These are phyloP conservation scores for Drosophila ohnishii DNA, from an alignment of 1,140 invertebrate genomes.

Conservation along the genomic window DNA sequence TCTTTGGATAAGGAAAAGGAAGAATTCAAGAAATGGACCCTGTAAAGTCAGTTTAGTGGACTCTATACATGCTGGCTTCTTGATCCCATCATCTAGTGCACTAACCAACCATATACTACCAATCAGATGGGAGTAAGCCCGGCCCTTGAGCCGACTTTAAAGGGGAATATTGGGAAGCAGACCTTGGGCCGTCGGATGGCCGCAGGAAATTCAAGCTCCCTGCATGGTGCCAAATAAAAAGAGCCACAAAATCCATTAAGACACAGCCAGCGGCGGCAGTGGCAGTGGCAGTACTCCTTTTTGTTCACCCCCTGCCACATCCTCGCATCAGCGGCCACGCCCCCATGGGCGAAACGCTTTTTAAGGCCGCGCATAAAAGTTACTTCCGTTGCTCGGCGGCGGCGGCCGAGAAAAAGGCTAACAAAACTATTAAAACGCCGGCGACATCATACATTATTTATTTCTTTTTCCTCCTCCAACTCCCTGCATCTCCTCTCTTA, in stretches of 20 bases:
- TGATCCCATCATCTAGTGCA: not conserved
- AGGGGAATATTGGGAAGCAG: slow-evolving; percentile 10
- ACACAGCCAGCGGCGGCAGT: slow-evolving; percentile 46
- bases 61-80: not conserved
- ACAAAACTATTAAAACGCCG: slow-evolving; percentile 80
- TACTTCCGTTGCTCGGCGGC: slow-evolving; percentile 56
- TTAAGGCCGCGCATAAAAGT: slow-evolving; percentile 71
- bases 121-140: slow-evolving; percentile 11
- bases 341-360: slow-evolving; percentile 44
- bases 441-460: slow-evolving; percentile 79
- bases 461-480: slow-evolving; percentile 35
- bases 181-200: slow-evolving; percentile 21
- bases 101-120: slow-evolving; percentile 22
- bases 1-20: not conserved
- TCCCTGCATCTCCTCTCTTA: slow-evolving; percentile 27
- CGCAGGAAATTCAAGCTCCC: slow-evolving; percentile 53
- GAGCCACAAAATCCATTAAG: slow-evolving; percentile 74
- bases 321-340: slow-evolving; percentile 13
- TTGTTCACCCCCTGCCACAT: slow-evolving; percentile 12
- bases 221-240: slow-evolving; percentile 73
- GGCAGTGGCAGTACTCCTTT: slow-evolving; percentile 24
- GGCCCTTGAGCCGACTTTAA: slow-evolving; percentile 24
- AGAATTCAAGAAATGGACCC: not conserved
- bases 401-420: slow-evolving; percentile 54
- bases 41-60: not conserved